Percentiles rank a stretch among this genome's conserved stretches.
phyloP scores from a whole-genome alignment of 2,797 vertebrate species.

The Fratercula arctica region DNA sequence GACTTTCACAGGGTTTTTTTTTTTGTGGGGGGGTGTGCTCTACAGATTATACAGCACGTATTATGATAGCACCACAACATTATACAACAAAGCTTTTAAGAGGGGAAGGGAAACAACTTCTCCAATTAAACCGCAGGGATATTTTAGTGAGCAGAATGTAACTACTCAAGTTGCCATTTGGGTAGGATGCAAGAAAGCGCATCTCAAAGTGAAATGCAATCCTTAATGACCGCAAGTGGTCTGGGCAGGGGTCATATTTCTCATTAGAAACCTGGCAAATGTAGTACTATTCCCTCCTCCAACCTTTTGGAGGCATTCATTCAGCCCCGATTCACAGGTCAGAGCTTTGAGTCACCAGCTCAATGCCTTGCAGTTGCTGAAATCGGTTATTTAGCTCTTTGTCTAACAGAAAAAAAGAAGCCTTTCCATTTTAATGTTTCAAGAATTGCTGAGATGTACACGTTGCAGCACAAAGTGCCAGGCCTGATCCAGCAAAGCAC shows the following conservation, averaged over 20 bases:
- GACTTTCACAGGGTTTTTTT: too few species aligned
- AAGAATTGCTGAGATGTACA: neutral
- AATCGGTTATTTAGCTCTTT: constrained; percentile 22
- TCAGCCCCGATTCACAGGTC: constrained; percentile 21
- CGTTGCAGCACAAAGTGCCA: neutral
- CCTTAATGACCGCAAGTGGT: constrained; percentile 49
- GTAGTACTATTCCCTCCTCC: neutral
- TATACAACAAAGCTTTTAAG: constrained; percentile 6
- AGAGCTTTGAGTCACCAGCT: constrained; percentile 36
- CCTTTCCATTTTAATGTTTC: constrained; percentile 3
- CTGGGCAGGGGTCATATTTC: constrained; percentile 47
- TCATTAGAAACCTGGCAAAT: constrained; percentile 61
- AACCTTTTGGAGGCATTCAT: constrained; percentile 36
- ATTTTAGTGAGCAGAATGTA: constrained; percentile 49
- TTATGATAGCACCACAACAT: neutral
- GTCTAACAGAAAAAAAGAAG: neutral
- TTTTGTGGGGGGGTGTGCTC: neutral
- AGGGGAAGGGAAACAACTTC: constrained; percentile 29
- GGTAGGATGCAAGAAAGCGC: constrained; percentile 45
- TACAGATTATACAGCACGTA: neutral
- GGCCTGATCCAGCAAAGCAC: constrained; percentile 19
- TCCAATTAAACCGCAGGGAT: constrained; percentile 26
- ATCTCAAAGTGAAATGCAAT: constrained; percentile 49
- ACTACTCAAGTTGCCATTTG: constrained; percentile 57
- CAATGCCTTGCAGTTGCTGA: neutral